Percentiles rank a stretch among this genome's conserved stretches.
phyloP scores from a whole-genome alignment of 2,113 vertebrate species.

The Ciconia stormi region DNA sequence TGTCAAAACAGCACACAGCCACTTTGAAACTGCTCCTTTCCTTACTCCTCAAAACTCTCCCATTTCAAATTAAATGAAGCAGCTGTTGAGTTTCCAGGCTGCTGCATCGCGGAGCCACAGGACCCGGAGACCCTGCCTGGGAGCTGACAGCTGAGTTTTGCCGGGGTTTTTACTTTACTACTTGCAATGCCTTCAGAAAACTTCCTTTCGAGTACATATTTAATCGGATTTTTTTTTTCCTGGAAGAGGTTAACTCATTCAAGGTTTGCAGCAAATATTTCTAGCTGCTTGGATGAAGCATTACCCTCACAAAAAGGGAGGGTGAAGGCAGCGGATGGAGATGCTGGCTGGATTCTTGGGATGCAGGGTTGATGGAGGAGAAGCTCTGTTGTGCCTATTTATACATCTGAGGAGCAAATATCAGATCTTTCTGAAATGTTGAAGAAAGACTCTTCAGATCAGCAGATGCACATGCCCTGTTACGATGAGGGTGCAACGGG shows the following conservation, averaged over 20 bases:
- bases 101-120: neutral
- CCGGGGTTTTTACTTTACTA: neutral
- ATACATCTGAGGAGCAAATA: neutral
- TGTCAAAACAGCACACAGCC: neutral
- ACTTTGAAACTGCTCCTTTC: neutral
- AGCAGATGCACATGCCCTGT: neutral
- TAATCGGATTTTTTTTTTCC: neutral
- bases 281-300: neutral
- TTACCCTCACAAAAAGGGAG: neutral
- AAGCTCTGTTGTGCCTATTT: neutral
- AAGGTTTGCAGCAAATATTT: neutral
- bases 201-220: neutral
- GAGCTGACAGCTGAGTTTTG: neutral
- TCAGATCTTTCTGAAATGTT: neutral
- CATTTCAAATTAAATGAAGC: neutral
- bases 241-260: neutral
- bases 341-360: neutral
- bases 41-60: neutral
- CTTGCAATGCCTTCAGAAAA: neutral
- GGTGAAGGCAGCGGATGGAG: neutral
- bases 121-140: neutral
- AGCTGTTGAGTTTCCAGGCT: neutral
- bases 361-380: neutral
- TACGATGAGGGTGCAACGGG: neutral
- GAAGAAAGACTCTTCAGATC: neutral